These are phyloP conservation scores for Bugulina stolonifera DNA, from an alignment of 2,888 invertebrate genomes.

Conservation along the genomic window DNA sequence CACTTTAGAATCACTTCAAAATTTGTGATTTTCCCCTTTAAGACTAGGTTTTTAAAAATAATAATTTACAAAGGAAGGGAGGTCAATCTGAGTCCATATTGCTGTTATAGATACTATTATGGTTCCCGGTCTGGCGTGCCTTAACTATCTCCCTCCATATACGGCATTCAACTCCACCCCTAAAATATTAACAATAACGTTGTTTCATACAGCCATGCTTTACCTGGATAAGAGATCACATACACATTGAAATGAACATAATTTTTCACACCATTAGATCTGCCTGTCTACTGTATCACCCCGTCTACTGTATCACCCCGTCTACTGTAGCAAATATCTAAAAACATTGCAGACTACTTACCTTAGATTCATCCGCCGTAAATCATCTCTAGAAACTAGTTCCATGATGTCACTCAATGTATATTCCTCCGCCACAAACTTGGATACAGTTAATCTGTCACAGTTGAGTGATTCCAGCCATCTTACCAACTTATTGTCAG, in stretches of 20 bases:
- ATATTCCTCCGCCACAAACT: conserved; percentile 70
- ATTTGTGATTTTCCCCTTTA: no score
- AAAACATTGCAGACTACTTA: conserved; percentile 49
- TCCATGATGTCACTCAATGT: conserved; percentile 72
- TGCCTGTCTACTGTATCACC: no score
- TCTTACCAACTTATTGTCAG: conserved; percentile 61
- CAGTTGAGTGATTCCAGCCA: conserved; percentile 70
- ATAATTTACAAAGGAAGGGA: no score
- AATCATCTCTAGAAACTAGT: conserved; percentile 74
- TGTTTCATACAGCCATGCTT: no score
- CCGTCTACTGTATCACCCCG: no score
- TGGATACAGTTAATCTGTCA: conserved; percentile 62
- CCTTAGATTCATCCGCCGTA: conserved; percentile 72
- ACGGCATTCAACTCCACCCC: conserved; percentile 75
- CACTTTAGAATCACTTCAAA: no score
- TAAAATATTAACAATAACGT: no score
- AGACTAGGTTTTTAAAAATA: no score
- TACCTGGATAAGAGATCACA: no score
- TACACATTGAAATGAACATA: no score
- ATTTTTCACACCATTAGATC: no score
- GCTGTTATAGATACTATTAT: background rate
- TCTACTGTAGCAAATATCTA: no score
- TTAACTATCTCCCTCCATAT: conserved; percentile 76
- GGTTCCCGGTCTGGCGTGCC: conserved; percentile 36
- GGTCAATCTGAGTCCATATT: conserved; percentile 13